Base-by-base conservation (phyloP, 2,888 invertebrate species). In the Cantharis rustica region DNA sequence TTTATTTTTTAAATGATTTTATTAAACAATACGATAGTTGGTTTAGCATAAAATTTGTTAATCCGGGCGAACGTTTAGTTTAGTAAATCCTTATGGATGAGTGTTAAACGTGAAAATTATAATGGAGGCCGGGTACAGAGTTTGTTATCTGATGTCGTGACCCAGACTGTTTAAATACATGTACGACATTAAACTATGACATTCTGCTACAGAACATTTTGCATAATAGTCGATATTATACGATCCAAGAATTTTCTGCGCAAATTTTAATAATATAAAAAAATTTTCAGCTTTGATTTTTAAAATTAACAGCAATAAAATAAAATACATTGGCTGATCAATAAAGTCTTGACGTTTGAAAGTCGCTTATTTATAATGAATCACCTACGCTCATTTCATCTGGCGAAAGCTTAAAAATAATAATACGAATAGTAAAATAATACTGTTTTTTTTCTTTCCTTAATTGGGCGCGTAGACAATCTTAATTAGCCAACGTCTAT, bases 101-200 rank as follows among this genome's bases (percentile, higher is more conserved):
- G 23, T 66, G 64, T 66, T 16, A 20, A 66, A 66, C 64, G 64
- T 66, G 64, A 23, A 66, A 66, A 66, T n/a, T 66, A 66, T 66
- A 20, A 16, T 66, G 2, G 23, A 13, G 11, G 64, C 13, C 11
- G n/a, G 16, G 17, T 20, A 23, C 5, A 20, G n/a, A n/a, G 13
- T n/a, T 23, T 64, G 64, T 64, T 66, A 66, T 66, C 64, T 66
- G 20, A 17, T 66, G 23, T 66, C 64, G 64, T 20, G 64, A 23
- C 17, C 20, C 17, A 17, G 23, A n/a, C 17, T 20, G 64, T 17
- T 66, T 66, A 17, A 66, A 17, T 66, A 16, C 64, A 66, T 47
- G 47, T 47, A 47, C 47, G 20, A 66, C 23, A 66, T 66, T 66
- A 66, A 66, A 66, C 64, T 13, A 66, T 66, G 20, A 66, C 64